Evolutionary conservation across 2,113 vertebrate genomes (phyloP).

Genomic region (Nansenia antarctica): DNA sequence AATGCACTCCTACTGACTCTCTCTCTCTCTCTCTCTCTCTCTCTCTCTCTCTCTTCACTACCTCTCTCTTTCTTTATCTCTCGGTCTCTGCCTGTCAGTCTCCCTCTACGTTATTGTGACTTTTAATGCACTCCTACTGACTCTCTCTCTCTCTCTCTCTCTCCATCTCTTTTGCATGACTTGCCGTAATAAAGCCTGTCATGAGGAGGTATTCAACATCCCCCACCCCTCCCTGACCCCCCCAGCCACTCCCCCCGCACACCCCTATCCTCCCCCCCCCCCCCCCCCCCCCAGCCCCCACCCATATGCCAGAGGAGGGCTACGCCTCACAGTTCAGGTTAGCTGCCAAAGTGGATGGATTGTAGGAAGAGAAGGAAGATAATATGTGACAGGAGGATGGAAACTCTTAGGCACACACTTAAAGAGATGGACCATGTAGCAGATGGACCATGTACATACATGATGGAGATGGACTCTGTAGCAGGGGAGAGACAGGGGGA

Average conservation of each 20-base stretch:
- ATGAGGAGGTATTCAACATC: too few species aligned
- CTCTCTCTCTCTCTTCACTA: not conserved
- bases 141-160: not conserved
- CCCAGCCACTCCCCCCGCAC: too few species aligned
- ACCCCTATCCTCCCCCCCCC: too few species aligned
- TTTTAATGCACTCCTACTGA: not conserved
- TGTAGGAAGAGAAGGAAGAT: slow-evolving; percentile 30
- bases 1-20: not conserved
- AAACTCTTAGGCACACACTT: slow-evolving; percentile 47
- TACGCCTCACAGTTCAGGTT: slow-evolving; percentile 34
- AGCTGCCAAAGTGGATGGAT: slow-evolving; percentile 32
- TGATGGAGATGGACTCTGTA: not conserved
- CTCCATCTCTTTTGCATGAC: not conserved
- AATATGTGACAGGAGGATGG: slow-evolving; percentile 54
- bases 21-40: not conserved
- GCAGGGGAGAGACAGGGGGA: not conserved
- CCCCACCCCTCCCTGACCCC: too few species aligned
- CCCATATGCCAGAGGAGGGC: too few species aligned
- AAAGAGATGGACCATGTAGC: slow-evolving; percentile 7
- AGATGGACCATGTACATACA: too few species aligned
- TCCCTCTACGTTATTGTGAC: not conserved
- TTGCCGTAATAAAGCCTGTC: slow-evolving; percentile 13
- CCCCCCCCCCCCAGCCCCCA: too few species aligned
- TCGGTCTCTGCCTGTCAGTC: not conserved
- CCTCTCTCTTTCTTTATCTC: not conserved